Evolutionary conservation across 2,113 vertebrate species (phyloP).

Genomic region (zebrafish (Danio rerio)): GRCz12tu NC_133191.1:26416001-26416500

Average conservation of each 20-base stretch:
- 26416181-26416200: neutral
- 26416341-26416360: slow-evolving; percentile 61
- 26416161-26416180: slow-evolving; percentile 40
- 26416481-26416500: slow-evolving; percentile 54
- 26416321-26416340: slow-evolving; percentile 55
- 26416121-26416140: slow-evolving; percentile 49
- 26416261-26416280: slow-evolving; percentile 77
- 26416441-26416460: slow-evolving; percentile 2
- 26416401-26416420: slow-evolving; percentile 72
- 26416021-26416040: neutral
- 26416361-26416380: slow-evolving; percentile 69
- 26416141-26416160: slow-evolving; percentile 53
- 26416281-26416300: slow-evolving; percentile 72
- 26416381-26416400: slow-evolving; percentile 74
- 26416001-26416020: neutral
- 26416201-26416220: slow-evolving; percentile 62
- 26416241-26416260: slow-evolving; percentile 74
- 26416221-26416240: slow-evolving; percentile 76
- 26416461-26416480: neutral
- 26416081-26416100: slow-evolving; percentile 74
- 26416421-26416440: slow-evolving; percentile 63
- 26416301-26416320: slow-evolving; percentile 61
- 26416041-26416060: slow-evolving; percentile 73
- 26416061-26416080: slow-evolving; percentile 71
- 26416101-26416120: slow-evolving; percentile 75